These are phyloP conservation scores for Drosophila subobscura DNA, from an alignment of 1,140 invertebrate species.

Conservation along the genomic window DNA sequence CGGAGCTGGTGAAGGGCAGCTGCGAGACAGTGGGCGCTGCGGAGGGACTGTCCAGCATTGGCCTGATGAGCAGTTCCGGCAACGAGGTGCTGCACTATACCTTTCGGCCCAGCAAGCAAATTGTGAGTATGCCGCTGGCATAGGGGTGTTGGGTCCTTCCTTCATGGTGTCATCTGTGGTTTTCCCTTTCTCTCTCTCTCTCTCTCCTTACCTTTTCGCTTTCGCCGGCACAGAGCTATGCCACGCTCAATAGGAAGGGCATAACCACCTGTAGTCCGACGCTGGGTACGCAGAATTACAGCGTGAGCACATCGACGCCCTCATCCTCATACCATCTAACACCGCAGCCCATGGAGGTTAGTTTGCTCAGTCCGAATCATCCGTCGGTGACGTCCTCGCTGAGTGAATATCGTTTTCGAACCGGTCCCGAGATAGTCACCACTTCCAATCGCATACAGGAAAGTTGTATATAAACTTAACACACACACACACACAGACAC, in stretches of 20 bases:
- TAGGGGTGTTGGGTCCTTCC: conserved; percentile 3
- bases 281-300: conserved; percentile 66
- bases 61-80: conserved; percentile 66
- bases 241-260: conserved; percentile 82
- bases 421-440: conserved; percentile 91
- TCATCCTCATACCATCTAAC: conserved; percentile 81
- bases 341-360: conserved; percentile 83
- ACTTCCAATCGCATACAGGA: conserved; percentile 93
- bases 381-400: conserved; percentile 86
- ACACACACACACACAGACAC: conserved; percentile 35
- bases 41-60: conserved; percentile 54
- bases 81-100: conserved; percentile 83
- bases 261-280: conserved; percentile 83
- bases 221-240: conserved; percentile 73
- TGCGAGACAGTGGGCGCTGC: conserved; percentile 34
- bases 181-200: background rate
- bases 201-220: background rate
- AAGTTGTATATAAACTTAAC: conserved; percentile 90
- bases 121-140: conserved; percentile 68
- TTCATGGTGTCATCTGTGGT: conserved; percentile 35
- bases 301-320: conserved; percentile 72
- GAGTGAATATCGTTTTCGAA: conserved; percentile 87
- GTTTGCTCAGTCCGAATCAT: conserved; percentile 83
- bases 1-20: conserved; percentile 53
- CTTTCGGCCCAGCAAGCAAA: conserved; percentile 83